Percentiles rank a stretch among this genome's conserved stretches.
Conservation (phyloP, 23 tunicate genomes). For the Styela clava region DNA sequence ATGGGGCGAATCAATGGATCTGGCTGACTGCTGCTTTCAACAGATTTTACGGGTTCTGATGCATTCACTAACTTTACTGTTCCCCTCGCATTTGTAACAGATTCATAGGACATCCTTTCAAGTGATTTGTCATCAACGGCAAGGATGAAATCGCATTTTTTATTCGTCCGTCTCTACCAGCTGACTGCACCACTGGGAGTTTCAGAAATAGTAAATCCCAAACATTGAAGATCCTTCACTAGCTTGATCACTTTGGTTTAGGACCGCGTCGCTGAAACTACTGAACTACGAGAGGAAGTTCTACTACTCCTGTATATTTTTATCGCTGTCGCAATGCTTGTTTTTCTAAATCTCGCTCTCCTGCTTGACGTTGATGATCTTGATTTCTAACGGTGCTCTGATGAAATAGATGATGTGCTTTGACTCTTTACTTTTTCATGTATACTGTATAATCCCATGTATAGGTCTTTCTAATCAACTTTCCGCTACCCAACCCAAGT, state of each 20-base stretch:
- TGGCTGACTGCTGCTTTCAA: neutral
- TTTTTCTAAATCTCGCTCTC: no score
- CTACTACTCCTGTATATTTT: no score
- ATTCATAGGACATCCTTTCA: conserved; percentile 77
- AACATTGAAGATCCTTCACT: conserved; percentile 91
- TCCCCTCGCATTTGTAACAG: conserved; percentile 70
- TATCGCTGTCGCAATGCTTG: no score
- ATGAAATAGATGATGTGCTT: neutral
- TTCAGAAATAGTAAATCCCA: conserved; percentile 76
- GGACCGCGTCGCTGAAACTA: neutral
- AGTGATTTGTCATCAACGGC: conserved; percentile 86
- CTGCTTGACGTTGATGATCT: conserved; percentile 2
- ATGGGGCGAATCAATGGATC: conserved; percentile 78
- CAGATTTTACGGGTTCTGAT: conserved; percentile 31
- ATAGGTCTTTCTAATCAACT: no score
- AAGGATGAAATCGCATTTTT: conserved; percentile 60
- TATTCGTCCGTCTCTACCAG: conserved; percentile 82
- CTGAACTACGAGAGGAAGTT: conserved; percentile 40
- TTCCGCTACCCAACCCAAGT: no score
- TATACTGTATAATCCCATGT: no score
- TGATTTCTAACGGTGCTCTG: conserved; percentile 2
- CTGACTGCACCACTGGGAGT: conserved; percentile 65
- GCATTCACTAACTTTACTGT: conserved; percentile 82
- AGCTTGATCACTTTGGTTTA: conserved; percentile 65
- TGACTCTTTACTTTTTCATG: conserved; percentile 4